Evolutionary conservation across 1,140 invertebrate genomes (phyloP), one percentile per base, ranked within the genome.

Genomic region (Acromyrmex charruanus): DNA sequence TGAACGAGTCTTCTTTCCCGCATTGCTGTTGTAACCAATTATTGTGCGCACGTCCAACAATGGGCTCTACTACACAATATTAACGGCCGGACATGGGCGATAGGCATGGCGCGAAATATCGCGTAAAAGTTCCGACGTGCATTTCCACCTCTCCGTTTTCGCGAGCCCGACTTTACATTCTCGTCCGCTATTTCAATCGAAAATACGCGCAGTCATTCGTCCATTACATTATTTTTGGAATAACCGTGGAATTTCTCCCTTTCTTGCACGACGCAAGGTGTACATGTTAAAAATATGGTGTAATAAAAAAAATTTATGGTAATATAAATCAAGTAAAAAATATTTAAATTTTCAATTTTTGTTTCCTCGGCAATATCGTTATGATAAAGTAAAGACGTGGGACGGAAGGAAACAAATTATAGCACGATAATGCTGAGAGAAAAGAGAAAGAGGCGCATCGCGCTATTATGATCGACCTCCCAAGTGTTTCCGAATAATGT

Each of bases 391-490:
- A 71, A 21, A 28, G n/a, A 21, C 39, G 7, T 14, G 14, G 28
- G 59, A 0, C 31, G 21, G 61, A 61, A 44, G 35, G 59, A 28
- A 49, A 79, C 5, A 53, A 79, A 79, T 77, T 61, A 63, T 51
- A 35, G 66, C 16, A 44, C 61, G 51, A n/a, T 58, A 80, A 66
- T 39, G 66, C 10, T 49, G 75, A 66, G 51, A 68, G 31, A 66
- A 65, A 14, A 65, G 7, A 66, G 35, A 66, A 21, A 39, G 31
- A 71, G 68, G 58, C 58, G 65, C 1, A 44, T 74, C 79, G 66
- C 16, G 80, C 31, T 75, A 82, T 89, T 82, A 77, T 58, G 21
- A 63, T 35, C 88, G 91, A 92, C 91, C 92, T 93, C 92, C 91
- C 91, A 91, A 79, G 89, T 77, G 77, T 90, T 91, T 66, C 85